Evolutionary conservation across 37 sponge, comb jelly and placozoan species (phyloP).

Genomic region (Lycopodina hypogea): DNA sequence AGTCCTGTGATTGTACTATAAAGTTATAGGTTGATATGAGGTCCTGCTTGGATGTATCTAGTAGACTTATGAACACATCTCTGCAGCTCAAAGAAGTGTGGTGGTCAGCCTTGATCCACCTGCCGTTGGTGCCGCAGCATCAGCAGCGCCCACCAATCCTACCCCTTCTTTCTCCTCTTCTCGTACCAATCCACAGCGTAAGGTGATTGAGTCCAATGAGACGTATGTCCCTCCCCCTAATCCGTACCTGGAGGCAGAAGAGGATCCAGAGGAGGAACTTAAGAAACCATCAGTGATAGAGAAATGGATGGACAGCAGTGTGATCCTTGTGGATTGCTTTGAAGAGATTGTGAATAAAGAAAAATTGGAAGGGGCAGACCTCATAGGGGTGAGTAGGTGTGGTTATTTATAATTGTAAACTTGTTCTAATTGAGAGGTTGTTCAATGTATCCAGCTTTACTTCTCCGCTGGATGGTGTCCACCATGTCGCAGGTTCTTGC

Average conservation of each 20-base stretch:
- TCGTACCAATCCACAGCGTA: background rate
- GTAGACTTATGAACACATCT: too few relatives aligned
- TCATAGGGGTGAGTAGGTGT: slow-evolving; percentile 53
- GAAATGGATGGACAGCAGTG: slow-evolving; percentile 23
- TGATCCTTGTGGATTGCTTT: slow-evolving; percentile 28
- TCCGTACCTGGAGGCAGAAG: slow-evolving; percentile 16
- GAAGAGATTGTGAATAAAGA: slow-evolving; percentile 24
- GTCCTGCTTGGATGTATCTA: too few relatives aligned
- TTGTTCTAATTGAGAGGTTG: background rate
- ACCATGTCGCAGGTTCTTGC: slow-evolving; percentile 72
- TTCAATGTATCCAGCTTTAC: slow-evolving; percentile 48
- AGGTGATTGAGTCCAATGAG: slow-evolving; percentile 27
- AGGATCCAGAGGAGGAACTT: background rate
- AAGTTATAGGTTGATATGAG: too few relatives aligned
- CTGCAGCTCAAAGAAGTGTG: too few relatives aligned
- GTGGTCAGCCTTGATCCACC: too few relatives aligned
- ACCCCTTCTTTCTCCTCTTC: background rate
- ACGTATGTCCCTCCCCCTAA: slow-evolving; percentile 16
- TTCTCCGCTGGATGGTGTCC: slow-evolving; percentile 86
- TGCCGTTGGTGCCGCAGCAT: too few relatives aligned
- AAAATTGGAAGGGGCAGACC: slow-evolving; percentile 24
- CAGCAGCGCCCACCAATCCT: background rate
- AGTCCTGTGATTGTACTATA: too few relatives aligned
- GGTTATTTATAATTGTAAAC: too few relatives aligned
- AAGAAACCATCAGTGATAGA: background rate